A percentile compares a stretch with the other conserved stretches of the same genome.
Conservation (phyloP, 2,888 invertebrate species). For the Acanthosepion lycidas region DNA sequence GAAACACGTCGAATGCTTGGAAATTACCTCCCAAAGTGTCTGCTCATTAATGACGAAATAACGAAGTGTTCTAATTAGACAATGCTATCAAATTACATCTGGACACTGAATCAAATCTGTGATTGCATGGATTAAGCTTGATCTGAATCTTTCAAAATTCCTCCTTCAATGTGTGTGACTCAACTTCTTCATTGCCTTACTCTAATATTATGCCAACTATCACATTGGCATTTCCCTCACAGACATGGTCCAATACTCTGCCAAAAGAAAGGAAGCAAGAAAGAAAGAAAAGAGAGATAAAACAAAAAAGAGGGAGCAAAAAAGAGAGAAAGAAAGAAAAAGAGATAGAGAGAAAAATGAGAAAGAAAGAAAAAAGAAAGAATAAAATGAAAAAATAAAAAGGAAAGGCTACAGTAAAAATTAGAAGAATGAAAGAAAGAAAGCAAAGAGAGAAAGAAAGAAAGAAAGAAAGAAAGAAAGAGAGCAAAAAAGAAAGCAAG, state of each 20-base stretch:
- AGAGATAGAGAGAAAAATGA: not conserved
- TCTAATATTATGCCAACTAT: not conserved
- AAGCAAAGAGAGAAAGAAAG: not conserved
- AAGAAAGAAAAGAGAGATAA: not conserved
- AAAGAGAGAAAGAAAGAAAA: not conserved
- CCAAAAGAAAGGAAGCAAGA: not conserved
- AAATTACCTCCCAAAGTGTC: not conserved
- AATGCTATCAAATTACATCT: conserved; percentile 3
- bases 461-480: not conserved
- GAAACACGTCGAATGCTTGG: not conserved
- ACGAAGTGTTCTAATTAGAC: conserved; percentile 33
- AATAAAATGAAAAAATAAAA: not conserved
- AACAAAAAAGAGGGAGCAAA: not conserved
- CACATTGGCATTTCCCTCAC: not conserved
- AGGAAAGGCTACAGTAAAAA: too few species aligned
- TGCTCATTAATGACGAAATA: not conserved
- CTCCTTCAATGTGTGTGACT: conserved; percentile 24
- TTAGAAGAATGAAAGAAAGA: not conserved
- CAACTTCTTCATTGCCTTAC: not conserved
- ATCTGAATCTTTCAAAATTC: not conserved
- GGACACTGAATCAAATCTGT: not conserved
- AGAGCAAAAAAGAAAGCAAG: not conserved
- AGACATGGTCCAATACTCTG: too few species aligned
- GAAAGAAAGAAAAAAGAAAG: not conserved
- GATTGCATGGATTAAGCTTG: not conserved